Conservation (phyloP, 2,113 vertebrate species). For the Hystrix brachyura region DNA sequence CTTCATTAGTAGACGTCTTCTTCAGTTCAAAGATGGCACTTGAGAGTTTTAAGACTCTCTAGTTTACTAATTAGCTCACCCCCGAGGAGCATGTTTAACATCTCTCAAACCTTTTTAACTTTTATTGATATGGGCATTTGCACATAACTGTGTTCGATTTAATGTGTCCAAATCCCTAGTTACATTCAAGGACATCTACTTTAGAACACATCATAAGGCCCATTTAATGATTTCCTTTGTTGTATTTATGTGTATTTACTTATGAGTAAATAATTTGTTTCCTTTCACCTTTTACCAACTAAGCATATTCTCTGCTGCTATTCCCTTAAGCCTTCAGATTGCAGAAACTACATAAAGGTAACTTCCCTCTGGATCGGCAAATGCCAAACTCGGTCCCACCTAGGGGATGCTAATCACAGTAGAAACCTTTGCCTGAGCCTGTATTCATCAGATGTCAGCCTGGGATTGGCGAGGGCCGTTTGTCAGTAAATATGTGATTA, state of each 20-base stretch:
- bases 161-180: constrained; percentile 76
- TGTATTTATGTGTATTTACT: constrained; percentile 63
- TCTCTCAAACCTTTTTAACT: constrained; percentile 87
- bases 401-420: constrained; percentile 72
- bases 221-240: constrained; percentile 69
- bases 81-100: constrained; percentile 87
- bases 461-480: constrained; percentile 44
- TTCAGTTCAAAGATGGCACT: constrained; percentile 89
- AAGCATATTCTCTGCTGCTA: constrained; percentile 17
- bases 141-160: constrained; percentile 79
- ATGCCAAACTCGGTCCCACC: constrained; percentile 71
- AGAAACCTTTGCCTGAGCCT: constrained; percentile 49
- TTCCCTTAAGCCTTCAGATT: constrained; percentile 64
- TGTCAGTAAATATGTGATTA: constrained; percentile 67
- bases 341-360: constrained; percentile 58
- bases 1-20: constrained; percentile 90
- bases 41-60: constrained; percentile 89
- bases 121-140: constrained; percentile 87
- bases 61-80: constrained; percentile 90
- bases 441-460: constrained; percentile 47
- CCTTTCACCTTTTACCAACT: constrained; percentile 65
- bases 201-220: constrained; percentile 54
- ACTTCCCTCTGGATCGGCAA: constrained; percentile 55
- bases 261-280: constrained; percentile 73
- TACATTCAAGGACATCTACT: constrained; percentile 83